Conservation (phyloP, 2,888 invertebrate genomes). For the Conomelus anceps region DNA sequence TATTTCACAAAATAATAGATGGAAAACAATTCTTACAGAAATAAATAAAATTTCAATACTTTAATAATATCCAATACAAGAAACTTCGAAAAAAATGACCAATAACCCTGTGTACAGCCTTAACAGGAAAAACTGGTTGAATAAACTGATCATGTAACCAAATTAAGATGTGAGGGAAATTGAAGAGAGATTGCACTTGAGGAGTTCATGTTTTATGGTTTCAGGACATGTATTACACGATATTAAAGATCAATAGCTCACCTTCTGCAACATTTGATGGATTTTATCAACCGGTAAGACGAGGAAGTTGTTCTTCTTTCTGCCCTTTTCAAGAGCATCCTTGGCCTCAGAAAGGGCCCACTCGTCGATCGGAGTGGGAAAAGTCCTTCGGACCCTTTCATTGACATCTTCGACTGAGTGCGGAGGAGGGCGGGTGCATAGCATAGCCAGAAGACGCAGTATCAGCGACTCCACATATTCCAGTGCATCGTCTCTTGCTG, state of each 20-base stretch:
- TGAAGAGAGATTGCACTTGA: no score
- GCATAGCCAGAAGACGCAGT: conserved; percentile 75
- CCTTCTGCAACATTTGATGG: conserved; percentile 78
- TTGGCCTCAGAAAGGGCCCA: conserved; percentile 90
- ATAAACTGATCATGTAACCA: no score
- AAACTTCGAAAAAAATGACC: no score
- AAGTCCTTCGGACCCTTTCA: conserved; percentile 81
- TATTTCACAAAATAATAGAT: no score
- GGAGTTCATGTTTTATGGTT: no score
- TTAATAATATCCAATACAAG: no score
- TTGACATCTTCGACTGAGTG: conserved; percentile 87
- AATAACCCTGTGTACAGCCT: no score
- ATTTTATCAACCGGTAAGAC: conserved; percentile 84
- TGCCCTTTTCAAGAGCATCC: conserved; percentile 71
- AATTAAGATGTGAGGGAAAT: no score
- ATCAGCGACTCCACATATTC: conserved; percentile 89
- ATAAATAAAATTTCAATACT: no score
- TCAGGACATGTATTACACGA: no score
- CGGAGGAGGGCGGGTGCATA: conserved; percentile 72
- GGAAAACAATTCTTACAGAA: no score
- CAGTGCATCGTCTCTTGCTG: conserved; percentile 81
- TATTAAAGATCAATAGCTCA: conserved; percentile 38
- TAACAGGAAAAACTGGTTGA: no score
- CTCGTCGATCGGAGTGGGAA: conserved; percentile 90
- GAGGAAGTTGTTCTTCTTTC: conserved; percentile 56